phyloP scores from a whole-genome alignment of 2,113 vertebrate genomes.

The Rhea pennata region DNA sequence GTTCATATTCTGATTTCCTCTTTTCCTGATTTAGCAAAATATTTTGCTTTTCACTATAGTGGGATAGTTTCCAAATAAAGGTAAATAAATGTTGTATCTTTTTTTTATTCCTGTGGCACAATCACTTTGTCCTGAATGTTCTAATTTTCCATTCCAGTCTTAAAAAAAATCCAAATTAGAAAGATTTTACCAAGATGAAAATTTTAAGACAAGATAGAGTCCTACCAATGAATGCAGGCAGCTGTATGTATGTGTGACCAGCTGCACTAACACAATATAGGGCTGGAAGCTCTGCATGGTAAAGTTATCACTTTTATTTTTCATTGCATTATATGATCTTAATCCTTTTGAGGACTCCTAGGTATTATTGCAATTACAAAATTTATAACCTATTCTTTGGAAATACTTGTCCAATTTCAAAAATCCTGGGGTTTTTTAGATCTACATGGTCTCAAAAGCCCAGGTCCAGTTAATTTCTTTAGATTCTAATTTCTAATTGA shows the following conservation, averaged over 20 bases:
- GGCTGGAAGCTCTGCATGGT: neutral
- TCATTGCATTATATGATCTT: neutral
- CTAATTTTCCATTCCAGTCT: neutral
- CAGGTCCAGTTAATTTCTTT: neutral
- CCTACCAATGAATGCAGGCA: neutral
- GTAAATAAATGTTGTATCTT: neutral
- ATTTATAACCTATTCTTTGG: neutral
- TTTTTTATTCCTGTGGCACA: neutral
- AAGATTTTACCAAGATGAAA: neutral
- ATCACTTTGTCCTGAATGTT: neutral
- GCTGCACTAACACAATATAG: neutral
- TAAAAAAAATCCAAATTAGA: neutral
- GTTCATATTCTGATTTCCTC: neutral
- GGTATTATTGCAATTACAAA: neutral
- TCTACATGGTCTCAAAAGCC: neutral
- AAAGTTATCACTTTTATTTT: neutral
- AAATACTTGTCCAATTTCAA: neutral
- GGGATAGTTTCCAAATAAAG: neutral
- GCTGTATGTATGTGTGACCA: neutral
- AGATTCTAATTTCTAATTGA: neutral
- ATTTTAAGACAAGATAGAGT: neutral
- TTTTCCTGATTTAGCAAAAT: neutral
- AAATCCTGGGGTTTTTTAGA: neutral
- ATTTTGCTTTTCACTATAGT: neutral
- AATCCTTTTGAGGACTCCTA: neutral